Percentiles rank a stretch among this genome's conserved stretches.
Evolutionary conservation across 2,888 invertebrate species (phyloP).

Genomic region (Rotaria socialis): DNA sequence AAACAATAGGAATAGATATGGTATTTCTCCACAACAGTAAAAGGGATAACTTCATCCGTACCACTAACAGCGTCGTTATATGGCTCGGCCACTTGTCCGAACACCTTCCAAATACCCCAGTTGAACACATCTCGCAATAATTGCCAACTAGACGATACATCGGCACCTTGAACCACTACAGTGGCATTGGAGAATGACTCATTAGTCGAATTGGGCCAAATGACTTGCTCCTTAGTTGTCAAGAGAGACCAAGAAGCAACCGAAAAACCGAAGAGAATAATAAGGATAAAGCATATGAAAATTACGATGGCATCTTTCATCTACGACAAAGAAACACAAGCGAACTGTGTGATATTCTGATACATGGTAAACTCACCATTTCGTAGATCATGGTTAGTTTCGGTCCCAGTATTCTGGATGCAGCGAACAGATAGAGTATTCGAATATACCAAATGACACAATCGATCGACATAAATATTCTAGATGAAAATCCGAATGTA

Average conservation of each 20-base stretch:
- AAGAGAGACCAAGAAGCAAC: conserved; percentile 33
- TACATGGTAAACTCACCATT: background rate
- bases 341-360: background rate
- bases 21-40: background rate
- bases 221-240: background rate
- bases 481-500: background rate
- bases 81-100: conserved; percentile 20
- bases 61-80: background rate
- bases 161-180: no score
- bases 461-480: conserved; percentile 1
- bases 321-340: background rate
- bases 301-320: background rate
- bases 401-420: background rate
- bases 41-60: background rate
- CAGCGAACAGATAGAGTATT: background rate
- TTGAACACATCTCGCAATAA: background rate
- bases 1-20: background rate
- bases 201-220: background rate
- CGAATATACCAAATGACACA: background rate
- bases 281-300: background rate
- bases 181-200: background rate
- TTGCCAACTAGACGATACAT: background rate
- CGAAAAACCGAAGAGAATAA: background rate
- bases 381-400: background rate
- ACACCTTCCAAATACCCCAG: conserved; percentile 28